Evolutionary conservation across 2,888 invertebrate genomes (phyloP), one percentile per base, ranked within the genome.

Genomic region (Gastrophysa polygoni): DNA sequence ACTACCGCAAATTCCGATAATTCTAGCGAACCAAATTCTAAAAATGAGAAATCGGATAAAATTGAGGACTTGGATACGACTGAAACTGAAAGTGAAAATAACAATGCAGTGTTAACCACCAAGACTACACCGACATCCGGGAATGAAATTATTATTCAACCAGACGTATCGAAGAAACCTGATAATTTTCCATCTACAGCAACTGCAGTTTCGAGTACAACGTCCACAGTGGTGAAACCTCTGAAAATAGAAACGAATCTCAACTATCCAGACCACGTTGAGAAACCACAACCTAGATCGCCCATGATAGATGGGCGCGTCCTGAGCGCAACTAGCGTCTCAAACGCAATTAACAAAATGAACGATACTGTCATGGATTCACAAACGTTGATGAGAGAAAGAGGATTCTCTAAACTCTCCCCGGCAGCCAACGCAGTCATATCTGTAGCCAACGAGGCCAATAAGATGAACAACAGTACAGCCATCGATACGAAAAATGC

Each of bases 261-360:
- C 7, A 77, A 77, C 24, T 44, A 67, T 11, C 68, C 72, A 4
- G 60, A 70, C 20, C 68, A 67, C 54, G 65, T 70, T 1, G 75
- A 71, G 10, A 63, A 67, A 46, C 20, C 68, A 1, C 69, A 71
- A 60, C 63, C 68, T n/a, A 69, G 76, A 8, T 71, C 76, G 1
- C 78, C 78, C 7, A 75, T 78, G 67, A 76, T 79, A 0, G 79
- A 79, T 65, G 79, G 76, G 4, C 68, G 78, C 16, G 73, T 78
- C 6, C 68, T 82, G 49, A 82, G 80, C 63, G 80, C 81, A 20
- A 81, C 79, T 11, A 81, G 81, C 69, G 81, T 82, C 11, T 80
- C 81, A 10, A 76, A 78, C 44, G 82, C 82, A 18, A 80, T 82
- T 57, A 81, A 81, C 67, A 77, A 75, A 71, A 82, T 82, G 82